A percentile compares a stretch with the other conserved stretches of the same genome.
phyloP scores from a whole-genome alignment of 2,113 vertebrate species.

The Balaeniceps rex region DNA sequence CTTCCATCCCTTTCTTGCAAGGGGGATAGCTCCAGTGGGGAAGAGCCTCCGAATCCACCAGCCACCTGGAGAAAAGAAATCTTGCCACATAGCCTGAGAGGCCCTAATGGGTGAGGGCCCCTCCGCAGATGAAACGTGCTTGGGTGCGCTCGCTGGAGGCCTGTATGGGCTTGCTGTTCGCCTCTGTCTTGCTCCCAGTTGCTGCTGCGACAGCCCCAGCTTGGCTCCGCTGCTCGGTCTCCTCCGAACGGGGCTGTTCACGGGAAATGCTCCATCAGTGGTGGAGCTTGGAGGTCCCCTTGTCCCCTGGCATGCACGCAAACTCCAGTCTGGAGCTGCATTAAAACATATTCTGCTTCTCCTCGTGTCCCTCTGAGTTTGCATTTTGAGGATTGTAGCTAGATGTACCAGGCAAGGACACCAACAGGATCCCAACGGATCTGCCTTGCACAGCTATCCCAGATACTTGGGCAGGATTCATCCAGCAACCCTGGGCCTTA shows the following conservation, averaged over 20 bases:
- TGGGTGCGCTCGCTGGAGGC: background rate
- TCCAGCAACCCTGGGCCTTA: background rate
- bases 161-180: background rate
- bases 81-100: background rate
- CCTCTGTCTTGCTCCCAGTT: background rate
- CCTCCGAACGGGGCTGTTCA: background rate
- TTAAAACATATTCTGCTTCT: background rate
- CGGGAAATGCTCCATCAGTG: background rate
- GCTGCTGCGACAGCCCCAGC: fast-evolving
- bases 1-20: background rate
- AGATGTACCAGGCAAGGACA: background rate
- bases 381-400: background rate
- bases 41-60: background rate
- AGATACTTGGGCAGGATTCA: background rate
- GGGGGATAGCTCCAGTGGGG: background rate
- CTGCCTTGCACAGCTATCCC: background rate
- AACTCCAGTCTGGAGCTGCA: background rate
- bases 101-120: background rate
- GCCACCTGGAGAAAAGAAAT: background rate
- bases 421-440: too few relatives aligned
- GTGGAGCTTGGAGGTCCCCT: background rate
- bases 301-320: fast-evolving
- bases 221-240: background rate
- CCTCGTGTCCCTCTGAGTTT: background rate
- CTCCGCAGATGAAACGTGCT: background rate